A percentile compares a stretch with the other conserved stretches of the same genome.
These are phyloP conservation scores for Channa argus DNA, from an alignment of 2,113 vertebrate genomes.

Conservation along the genomic window DNA sequence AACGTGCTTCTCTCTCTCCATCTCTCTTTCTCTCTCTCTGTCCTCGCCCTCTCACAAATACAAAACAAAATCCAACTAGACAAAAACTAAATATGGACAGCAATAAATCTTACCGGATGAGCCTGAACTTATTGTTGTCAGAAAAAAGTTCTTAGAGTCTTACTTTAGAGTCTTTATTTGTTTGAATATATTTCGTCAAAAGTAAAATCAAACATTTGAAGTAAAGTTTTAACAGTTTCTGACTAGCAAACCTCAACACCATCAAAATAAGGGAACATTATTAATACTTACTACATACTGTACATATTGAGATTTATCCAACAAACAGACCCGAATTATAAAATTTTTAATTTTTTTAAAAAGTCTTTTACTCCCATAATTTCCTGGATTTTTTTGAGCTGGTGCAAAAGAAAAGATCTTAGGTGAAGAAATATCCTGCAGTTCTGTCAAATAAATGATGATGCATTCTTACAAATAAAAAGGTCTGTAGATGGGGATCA, in stretches of 20 bases:
- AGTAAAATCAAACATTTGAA: slow-evolving; percentile 97
- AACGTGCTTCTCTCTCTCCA: background rate
- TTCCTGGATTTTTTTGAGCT: slow-evolving; percentile 76
- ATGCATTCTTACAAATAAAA: slow-evolving; percentile 50
- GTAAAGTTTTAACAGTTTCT: slow-evolving; percentile 97
- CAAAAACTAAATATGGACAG: background rate
- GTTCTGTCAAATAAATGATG: slow-evolving; percentile 70
- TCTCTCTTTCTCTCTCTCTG: background rate
- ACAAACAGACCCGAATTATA: slow-evolving; percentile 96
- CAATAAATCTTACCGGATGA: background rate
- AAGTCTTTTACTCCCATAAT: slow-evolving; percentile 89
- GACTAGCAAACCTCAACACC: slow-evolving; percentile 98
- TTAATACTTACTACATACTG: slow-evolving; percentile 88
- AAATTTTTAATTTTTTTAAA: slow-evolving; percentile 86
- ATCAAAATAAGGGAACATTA: slow-evolving; percentile 98
- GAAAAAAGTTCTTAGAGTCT: slow-evolving; percentile 75
- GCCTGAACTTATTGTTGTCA: background rate
- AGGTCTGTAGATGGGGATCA: slow-evolving; percentile 66
- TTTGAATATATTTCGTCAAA: slow-evolving; percentile 97
- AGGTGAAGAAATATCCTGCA: slow-evolving; percentile 63
- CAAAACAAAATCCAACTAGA: background rate
- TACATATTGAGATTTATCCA: slow-evolving; percentile 89
- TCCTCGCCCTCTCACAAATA: background rate
- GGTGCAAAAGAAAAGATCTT: slow-evolving; percentile 71
- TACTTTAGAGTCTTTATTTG: slow-evolving; percentile 94